These are phyloP conservation scores for Parnassius smintheus DNA, from an alignment of 2,888 invertebrate genomes.

Conservation along the genomic window DNA sequence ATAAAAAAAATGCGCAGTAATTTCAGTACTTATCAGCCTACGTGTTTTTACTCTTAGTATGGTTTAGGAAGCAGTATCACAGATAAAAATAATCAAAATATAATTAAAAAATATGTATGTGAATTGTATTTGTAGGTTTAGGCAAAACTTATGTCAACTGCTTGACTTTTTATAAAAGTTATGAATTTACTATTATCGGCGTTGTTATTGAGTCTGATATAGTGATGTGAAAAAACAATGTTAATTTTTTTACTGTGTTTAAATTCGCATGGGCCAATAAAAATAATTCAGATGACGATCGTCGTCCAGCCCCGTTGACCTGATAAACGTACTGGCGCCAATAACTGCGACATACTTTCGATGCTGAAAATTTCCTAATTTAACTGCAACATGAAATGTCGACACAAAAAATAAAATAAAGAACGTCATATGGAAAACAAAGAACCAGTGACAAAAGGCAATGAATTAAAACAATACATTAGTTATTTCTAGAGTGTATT, in stretches of 20 bases:
- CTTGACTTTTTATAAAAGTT: too few relatives aligned
- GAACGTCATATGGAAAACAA: slow-evolving; percentile 27
- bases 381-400: slow-evolving; percentile 43
- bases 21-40: too few relatives aligned
- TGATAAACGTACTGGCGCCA: slow-evolving; percentile 62
- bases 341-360: slow-evolving; percentile 64
- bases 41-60: too few relatives aligned
- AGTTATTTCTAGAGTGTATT: neutral
- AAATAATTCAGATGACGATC: slow-evolving; percentile 60
- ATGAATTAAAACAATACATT: slow-evolving; percentile 26
- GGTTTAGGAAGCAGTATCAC: too few relatives aligned
- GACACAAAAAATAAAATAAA: slow-evolving; percentile 31
- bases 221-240: neutral
- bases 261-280: slow-evolving; percentile 53
- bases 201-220: neutral
- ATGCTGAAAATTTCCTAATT: slow-evolving; percentile 54
- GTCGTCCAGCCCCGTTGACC: slow-evolving; percentile 56
- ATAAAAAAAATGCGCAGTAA: too few relatives aligned
- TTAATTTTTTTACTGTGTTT: slow-evolving; percentile 2
- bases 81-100: too few relatives aligned
- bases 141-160: too few relatives aligned
- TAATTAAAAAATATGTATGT: too few relatives aligned
- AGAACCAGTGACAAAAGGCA: slow-evolving; percentile 25
- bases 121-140: too few relatives aligned
- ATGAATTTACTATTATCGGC: too few relatives aligned